Conservation (phyloP, 2,113 vertebrate species). For the Chrysemys picta region DNA sequence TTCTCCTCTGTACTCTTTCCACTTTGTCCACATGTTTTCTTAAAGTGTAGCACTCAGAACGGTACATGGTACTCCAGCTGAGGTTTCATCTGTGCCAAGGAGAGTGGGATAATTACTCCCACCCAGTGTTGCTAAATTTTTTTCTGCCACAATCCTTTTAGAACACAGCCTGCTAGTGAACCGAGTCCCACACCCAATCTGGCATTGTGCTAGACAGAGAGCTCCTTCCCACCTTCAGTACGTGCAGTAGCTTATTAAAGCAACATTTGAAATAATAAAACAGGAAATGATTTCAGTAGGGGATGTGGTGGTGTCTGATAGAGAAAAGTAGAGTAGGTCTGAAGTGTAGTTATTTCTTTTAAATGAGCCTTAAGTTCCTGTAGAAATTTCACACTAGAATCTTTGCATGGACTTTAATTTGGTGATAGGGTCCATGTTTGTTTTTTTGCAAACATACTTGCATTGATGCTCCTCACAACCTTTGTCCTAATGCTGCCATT, state of each 20-base stretch:
- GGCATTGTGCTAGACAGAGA: not conserved
- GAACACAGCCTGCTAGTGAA: rapidly evolving
- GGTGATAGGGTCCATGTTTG: not conserved
- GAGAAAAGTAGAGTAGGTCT: conserved; percentile 40
- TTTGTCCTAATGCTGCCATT: rapidly evolving
- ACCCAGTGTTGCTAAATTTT: rapidly evolving
- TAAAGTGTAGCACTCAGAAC: not conserved
- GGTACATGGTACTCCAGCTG: not conserved
- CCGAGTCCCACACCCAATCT: not conserved
- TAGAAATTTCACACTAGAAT: not conserved
- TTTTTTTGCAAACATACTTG: not conserved
- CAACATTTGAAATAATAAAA: conserved; percentile 66
- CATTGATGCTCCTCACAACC: not conserved
- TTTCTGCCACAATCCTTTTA: rapidly evolving
- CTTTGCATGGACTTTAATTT: not conserved
- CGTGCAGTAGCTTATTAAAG: conserved; percentile 8
- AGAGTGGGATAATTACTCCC: not conserved
- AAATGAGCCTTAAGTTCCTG: not conserved
- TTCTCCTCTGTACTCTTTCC: not conserved
- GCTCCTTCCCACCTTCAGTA: not conserved
- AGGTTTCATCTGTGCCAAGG: not conserved
- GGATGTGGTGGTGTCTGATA: conserved; percentile 62
- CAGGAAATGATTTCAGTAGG: conserved; percentile 70
- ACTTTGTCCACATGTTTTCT: not conserved
- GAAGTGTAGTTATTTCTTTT: conserved; percentile 18